Evolutionary conservation across 2,888 invertebrate species (phyloP).

Genomic region (Heliconius charithonia): DNA sequence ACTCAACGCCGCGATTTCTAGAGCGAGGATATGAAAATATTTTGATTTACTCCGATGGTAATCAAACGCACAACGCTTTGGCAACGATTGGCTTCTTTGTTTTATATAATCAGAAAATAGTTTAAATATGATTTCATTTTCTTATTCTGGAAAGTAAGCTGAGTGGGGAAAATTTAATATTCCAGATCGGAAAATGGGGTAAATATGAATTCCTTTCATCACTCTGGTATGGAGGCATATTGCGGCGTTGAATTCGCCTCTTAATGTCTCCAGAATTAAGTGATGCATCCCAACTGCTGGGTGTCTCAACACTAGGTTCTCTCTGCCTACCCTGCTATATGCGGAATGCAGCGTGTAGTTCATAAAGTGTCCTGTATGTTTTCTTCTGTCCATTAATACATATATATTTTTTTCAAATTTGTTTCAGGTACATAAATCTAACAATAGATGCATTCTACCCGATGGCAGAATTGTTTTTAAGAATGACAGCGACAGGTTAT

Average conservation of each 20-base stretch:
- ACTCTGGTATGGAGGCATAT: neutral
- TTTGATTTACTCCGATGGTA: too few species aligned
- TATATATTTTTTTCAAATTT: neutral
- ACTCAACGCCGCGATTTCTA: too few species aligned
- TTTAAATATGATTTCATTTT: too few species aligned
- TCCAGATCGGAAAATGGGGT: too few species aligned
- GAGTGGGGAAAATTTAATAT: too few species aligned
- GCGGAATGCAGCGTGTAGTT: neutral
- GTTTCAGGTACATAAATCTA: constrained; percentile 48
- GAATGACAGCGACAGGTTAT: constrained; percentile 59
- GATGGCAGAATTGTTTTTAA: constrained; percentile 67
- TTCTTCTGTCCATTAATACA: too few species aligned
- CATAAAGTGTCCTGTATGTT: too few species aligned
- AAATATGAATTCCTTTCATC: neutral
- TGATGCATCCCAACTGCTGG: neutral
- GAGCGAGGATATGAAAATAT: too few species aligned
- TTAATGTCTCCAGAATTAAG: neutral
- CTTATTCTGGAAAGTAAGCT: too few species aligned
- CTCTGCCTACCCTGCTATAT: neutral
- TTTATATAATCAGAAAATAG: too few species aligned
- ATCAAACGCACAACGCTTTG: too few species aligned
- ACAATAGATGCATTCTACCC: constrained; percentile 62
- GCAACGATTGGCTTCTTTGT: too few species aligned
- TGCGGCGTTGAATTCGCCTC: neutral
- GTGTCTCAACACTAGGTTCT: neutral